phyloP scores from a whole-genome alignment of 2,888 invertebrate genomes.

The Sarcophaga caerulescens region DNA sequence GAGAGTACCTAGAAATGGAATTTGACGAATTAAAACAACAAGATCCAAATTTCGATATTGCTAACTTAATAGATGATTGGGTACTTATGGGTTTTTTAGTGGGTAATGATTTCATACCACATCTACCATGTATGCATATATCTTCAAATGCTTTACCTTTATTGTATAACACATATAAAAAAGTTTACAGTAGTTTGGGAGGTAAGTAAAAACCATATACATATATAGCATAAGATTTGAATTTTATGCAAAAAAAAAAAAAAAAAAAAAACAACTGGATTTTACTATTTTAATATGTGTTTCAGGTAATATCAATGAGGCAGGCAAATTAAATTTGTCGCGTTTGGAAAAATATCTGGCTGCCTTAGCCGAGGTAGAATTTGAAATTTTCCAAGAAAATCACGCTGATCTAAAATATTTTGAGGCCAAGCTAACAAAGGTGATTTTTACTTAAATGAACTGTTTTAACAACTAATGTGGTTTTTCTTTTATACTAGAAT shows the following conservation, averaged over 20 bases:
- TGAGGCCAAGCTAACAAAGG: slow-evolving; percentile 87
- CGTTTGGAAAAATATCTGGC: slow-evolving; percentile 94
- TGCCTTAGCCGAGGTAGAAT: slow-evolving; percentile 87
- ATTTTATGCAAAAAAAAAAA: too few relatives aligned
- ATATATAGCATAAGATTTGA: background rate
- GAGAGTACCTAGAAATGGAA: slow-evolving; percentile 96
- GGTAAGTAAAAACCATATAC: slow-evolving; percentile 83
- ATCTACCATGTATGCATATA: slow-evolving; percentile 97
- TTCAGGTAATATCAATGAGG: slow-evolving; percentile 95
- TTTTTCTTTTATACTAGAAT: slow-evolving; percentile 64
- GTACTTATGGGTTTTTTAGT: slow-evolving; percentile 98
- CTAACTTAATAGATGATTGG: slow-evolving; percentile 98
- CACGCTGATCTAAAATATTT: slow-evolving; percentile 92
- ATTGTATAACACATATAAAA: slow-evolving; percentile 93
- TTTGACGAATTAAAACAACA: slow-evolving; percentile 86
- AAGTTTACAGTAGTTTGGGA: slow-evolving; percentile 91
- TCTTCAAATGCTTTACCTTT: slow-evolving; percentile 93
- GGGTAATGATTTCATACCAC: slow-evolving; percentile 99
- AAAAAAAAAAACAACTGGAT: background rate
- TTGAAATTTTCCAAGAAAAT: slow-evolving; percentile 88
- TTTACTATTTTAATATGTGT: background rate
- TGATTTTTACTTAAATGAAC: slow-evolving; percentile 73
- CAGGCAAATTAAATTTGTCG: slow-evolving; percentile 89
- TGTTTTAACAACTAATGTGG: background rate
- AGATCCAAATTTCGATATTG: slow-evolving; percentile 90